phyloP scores from a whole-genome alignment of 2,888 invertebrate species.

The Taphrorychus bicolor region DNA sequence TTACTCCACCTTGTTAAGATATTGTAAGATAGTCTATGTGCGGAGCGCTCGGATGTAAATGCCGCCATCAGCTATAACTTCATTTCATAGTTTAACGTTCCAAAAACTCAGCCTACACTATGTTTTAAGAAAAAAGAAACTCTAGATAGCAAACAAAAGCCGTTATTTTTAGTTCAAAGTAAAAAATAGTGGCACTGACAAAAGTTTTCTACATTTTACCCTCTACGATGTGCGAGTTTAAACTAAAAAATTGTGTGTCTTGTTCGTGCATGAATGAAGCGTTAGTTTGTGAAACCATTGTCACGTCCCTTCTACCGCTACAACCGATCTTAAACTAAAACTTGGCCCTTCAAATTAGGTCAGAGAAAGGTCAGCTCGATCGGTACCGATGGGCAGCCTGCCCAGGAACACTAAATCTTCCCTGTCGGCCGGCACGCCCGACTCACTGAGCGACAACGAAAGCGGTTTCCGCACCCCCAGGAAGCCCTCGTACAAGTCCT shows the following conservation, averaged over 20 bases:
- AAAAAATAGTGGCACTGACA: slow-evolving; percentile 8
- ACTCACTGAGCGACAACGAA: slow-evolving; percentile 88
- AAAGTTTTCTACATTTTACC: not conserved
- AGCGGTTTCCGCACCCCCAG: slow-evolving; percentile 71
- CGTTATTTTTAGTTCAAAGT: too few relatives aligned
- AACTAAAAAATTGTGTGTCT: not conserved
- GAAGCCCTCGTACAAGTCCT: slow-evolving; percentile 73
- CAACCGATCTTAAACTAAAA: not conserved
- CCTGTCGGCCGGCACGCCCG: slow-evolving; percentile 86
- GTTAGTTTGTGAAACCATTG: not conserved
- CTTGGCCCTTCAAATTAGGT: slow-evolving; percentile 69
- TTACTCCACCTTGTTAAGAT: too few relatives aligned
- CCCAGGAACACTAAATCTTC: slow-evolving; percentile 78
- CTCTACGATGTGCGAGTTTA: not conserved
- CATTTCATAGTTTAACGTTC: too few relatives aligned
- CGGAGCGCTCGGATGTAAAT: too few relatives aligned
- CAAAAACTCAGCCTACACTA: too few relatives aligned
- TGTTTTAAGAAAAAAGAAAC: too few relatives aligned
- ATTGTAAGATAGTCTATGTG: too few relatives aligned
- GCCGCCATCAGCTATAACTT: too few relatives aligned
- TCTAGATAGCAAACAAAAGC: too few relatives aligned
- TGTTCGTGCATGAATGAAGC: not conserved
- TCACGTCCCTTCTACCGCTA: not conserved
- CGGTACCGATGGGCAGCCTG: slow-evolving; percentile 81
- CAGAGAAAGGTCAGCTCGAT: slow-evolving; percentile 89